These are phyloP conservation scores for Microplitis manilae DNA, from an alignment of 2,888 invertebrate species.

Conservation along the genomic window DNA sequence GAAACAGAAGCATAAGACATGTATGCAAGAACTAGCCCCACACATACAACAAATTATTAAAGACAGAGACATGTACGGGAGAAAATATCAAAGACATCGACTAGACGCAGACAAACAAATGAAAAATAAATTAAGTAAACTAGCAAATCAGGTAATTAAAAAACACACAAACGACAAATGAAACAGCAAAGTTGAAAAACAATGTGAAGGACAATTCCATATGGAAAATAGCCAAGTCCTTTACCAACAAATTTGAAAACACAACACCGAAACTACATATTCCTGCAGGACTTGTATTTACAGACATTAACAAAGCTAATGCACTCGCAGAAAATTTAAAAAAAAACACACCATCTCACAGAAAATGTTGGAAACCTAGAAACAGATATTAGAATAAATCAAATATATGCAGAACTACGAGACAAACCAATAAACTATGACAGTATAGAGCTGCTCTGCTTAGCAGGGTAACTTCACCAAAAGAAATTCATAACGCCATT, in stretches of 20 bases:
- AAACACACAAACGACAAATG: slow-evolving; percentile 33
- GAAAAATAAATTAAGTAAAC: slow-evolving; percentile 18
- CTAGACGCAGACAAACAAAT: slow-evolving; percentile 5
- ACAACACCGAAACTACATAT: slow-evolving; percentile 41
- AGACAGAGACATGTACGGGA: slow-evolving; percentile 33
- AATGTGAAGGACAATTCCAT: slow-evolving; percentile 40
- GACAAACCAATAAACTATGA: neutral
- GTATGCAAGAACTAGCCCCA: slow-evolving; percentile 2
- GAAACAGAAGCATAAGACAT: slow-evolving; percentile 10
- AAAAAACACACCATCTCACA: slow-evolving; percentile 43
- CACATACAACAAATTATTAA: slow-evolving; percentile 34
- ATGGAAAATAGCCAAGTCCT: slow-evolving; percentile 43
- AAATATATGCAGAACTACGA: slow-evolving; percentile 22
- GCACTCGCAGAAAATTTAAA: slow-evolving; percentile 44
- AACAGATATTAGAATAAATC: slow-evolving; percentile 22
- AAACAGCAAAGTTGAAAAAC: slow-evolving; percentile 38
- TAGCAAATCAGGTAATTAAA: slow-evolving; percentile 32
- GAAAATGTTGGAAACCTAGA: slow-evolving; percentile 34
- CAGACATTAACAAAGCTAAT: slow-evolving; percentile 40
- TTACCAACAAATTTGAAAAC: slow-evolving; percentile 35
- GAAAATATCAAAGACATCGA: slow-evolving; percentile 34
- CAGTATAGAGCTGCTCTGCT: slow-evolving; percentile 16
- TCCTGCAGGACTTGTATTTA: slow-evolving; percentile 26
- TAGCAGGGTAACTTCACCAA: neutral
- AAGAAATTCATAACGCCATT: too few relatives aligned